Percentiles rank a stretch among this genome's conserved stretches.
Evolutionary conservation across 2,113 vertebrate species (phyloP).

Genomic region (Empidonax alnorum): DNA sequence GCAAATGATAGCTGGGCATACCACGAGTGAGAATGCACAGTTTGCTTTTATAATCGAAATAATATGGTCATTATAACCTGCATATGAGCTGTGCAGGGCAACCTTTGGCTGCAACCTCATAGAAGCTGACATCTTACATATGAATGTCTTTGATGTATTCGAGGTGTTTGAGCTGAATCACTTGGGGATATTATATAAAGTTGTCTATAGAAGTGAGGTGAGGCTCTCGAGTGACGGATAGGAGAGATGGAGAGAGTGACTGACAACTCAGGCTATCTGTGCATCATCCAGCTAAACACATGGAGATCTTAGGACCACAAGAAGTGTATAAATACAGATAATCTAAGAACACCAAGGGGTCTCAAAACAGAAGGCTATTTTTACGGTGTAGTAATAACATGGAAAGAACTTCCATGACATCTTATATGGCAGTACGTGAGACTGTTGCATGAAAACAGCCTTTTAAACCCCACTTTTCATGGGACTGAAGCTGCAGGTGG

Average conservation of each 20-base stretch:
- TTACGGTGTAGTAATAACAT: background rate
- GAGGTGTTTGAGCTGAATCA: background rate
- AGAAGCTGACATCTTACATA: background rate
- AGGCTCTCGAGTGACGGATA: background rate
- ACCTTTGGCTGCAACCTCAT: background rate
- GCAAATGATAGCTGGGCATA: background rate
- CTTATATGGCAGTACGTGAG: background rate
- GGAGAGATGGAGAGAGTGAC: background rate
- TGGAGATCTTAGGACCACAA: background rate
- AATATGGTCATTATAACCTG: background rate
- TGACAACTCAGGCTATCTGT: slow-evolving; percentile 32
- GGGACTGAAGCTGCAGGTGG: background rate
- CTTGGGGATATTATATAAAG: background rate
- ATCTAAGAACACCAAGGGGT: background rate
- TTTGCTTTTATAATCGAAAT: slow-evolving; percentile 29
- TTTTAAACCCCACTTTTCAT: background rate
- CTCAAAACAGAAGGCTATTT: slow-evolving; percentile 10
- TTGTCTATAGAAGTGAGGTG: background rate
- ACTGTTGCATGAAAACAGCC: background rate
- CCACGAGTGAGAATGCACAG: background rate
- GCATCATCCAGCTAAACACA: slow-evolving; percentile 6
- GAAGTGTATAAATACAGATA: slow-evolving; percentile 27
- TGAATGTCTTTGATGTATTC: background rate
- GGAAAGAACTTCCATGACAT: background rate
- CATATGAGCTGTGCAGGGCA: background rate